A percentile compares a stretch with the other conserved stretches of the same genome.
Evolutionary conservation across 2,113 vertebrate genomes (phyloP).

Genomic region (Pangasianodon hypophthalmus): DNA sequence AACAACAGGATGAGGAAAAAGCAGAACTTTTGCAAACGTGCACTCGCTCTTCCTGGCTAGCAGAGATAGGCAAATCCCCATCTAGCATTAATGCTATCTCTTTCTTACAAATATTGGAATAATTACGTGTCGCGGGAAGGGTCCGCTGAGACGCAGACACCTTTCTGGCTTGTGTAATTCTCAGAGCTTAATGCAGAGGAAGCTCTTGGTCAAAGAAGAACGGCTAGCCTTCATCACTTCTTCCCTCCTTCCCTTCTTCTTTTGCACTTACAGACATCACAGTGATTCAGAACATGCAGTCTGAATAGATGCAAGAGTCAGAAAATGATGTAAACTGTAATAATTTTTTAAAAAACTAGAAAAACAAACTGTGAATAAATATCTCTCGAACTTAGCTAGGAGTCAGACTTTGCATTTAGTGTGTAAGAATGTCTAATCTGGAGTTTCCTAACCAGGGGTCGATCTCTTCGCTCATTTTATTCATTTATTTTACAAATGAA

Average conservation of each 20-base stretch:
- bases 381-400: background rate
- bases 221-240: conserved; percentile 8
- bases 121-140: conserved; percentile 59
- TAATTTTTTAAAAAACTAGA: background rate
- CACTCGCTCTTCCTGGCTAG: conserved; percentile 49
- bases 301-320: background rate
- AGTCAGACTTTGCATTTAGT: too few relatives aligned
- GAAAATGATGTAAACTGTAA: background rate
- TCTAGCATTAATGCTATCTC: conserved; percentile 71
- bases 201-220: conserved; percentile 30
- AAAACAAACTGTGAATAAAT: background rate
- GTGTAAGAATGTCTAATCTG: background rate
- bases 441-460: background rate
- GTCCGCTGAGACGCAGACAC: conserved; percentile 57
- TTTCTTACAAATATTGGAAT: conserved; percentile 72
- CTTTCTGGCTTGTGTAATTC: conserved; percentile 70
- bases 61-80: conserved; percentile 74
- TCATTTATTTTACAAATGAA: background rate
- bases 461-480: background rate
- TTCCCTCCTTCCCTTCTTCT: conserved; percentile 1
- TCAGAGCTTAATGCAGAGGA: conserved; percentile 50
- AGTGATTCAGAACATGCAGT: conserved; percentile 5
- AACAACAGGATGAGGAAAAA: conserved; percentile 26
- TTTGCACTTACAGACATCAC: conserved; percentile 13
- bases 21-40: background rate